phyloP scores from a whole-genome alignment of 2,113 vertebrate genomes.

The Procavia capensis region DNA sequence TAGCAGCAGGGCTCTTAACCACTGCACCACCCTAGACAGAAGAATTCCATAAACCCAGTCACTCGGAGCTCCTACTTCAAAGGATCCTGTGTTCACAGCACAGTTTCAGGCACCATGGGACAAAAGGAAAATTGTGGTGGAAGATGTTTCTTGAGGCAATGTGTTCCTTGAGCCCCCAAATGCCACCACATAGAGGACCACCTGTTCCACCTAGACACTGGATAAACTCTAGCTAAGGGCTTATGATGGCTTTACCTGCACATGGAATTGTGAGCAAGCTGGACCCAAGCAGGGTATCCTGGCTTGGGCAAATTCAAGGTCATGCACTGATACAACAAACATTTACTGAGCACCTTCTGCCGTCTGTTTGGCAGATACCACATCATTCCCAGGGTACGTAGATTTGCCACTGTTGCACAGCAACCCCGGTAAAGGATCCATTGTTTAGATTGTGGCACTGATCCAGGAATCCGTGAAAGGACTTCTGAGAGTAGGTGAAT shows the following conservation, averaged over 20 bases:
- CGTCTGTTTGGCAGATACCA: neutral
- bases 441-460: neutral
- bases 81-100: neutral
- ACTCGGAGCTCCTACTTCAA: neutral
- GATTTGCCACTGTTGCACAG: neutral
- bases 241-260: neutral
- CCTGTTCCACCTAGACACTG: neutral
- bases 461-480: neutral
- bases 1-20: no score
- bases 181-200: neutral
- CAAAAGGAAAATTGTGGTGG: neutral
- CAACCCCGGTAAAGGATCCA: neutral
- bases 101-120: neutral
- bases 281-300: neutral
- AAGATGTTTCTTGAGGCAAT: neutral
- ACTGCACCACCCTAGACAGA: no score
- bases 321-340: neutral
- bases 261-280: neutral
- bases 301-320: neutral
- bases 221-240: neutral
- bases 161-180: neutral
- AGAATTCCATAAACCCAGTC: neutral
- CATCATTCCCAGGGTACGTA: neutral
- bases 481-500: neutral
- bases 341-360: neutral